Conservation (phyloP, 1,140 invertebrate species). For the Pantala flavescens region DNA sequence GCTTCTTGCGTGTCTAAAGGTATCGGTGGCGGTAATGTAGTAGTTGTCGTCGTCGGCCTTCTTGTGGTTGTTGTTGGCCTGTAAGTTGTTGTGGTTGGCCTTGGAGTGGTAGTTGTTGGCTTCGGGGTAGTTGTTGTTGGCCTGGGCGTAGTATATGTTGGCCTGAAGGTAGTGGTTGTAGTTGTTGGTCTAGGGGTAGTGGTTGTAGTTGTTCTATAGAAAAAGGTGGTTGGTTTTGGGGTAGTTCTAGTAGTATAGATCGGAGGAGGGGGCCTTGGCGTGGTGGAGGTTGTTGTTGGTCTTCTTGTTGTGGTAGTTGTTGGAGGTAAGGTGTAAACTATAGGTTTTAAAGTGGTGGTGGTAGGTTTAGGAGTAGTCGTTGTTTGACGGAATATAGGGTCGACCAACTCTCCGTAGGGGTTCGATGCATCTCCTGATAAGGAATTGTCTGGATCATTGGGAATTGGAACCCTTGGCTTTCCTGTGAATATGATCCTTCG, state of each 20-base stretch:
- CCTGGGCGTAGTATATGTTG: neutral
- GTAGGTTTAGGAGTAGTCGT: neutral
- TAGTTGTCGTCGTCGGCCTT: neutral
- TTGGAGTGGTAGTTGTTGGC: neutral
- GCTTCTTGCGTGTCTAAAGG: neutral
- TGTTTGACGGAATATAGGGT: neutral
- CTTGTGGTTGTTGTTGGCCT: neutral
- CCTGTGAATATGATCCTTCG: neutral
- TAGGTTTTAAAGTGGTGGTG: neutral
- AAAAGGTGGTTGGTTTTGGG: neutral
- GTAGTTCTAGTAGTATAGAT: neutral
- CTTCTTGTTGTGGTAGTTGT: neutral
- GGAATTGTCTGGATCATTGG: neutral
- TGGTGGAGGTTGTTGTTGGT: neutral
- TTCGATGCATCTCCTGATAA: no score
- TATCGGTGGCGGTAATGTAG: neutral
- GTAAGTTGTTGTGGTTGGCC: neutral
- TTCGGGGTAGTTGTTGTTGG: neutral
- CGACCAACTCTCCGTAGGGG: neutral
- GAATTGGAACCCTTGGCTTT: neutral
- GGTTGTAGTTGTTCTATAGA: neutral
- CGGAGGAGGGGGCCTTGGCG: neutral
- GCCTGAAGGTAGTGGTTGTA: neutral
- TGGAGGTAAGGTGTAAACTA: neutral
- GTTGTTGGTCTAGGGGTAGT: neutral